phyloP scores from a whole-genome alignment of 53 echinoderm and acorn worm species.

The Holothuria leucospilota region DNA sequence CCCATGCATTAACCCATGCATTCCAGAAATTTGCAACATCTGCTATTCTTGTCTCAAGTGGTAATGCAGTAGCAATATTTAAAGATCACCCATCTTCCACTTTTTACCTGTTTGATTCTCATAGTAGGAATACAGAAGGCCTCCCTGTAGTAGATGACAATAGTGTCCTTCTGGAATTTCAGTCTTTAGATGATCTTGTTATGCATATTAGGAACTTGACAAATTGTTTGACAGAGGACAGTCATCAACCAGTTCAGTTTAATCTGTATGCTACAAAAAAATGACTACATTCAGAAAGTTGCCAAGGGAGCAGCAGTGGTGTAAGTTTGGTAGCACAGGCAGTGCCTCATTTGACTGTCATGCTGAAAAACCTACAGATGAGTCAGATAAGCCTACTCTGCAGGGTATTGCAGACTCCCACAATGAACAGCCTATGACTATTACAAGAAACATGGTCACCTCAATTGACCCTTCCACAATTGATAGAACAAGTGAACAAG shows the following conservation, averaged over 20 bases:
- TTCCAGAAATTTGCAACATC: background rate
- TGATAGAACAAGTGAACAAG: too few relatives aligned
- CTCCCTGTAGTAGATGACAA: background rate
- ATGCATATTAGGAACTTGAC: background rate
- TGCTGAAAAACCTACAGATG: too few relatives aligned
- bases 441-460: too few relatives aligned
- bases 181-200: background rate
- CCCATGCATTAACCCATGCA: too few relatives aligned
- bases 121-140: background rate
- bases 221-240: background rate
- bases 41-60: background rate
- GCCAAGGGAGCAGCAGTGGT: background rate
- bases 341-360: too few relatives aligned
- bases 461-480: too few relatives aligned
- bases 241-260: background rate
- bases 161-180: slow-evolving; percentile 1
- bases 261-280: background rate
- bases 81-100: background rate
- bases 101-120: slow-evolving; percentile 14
- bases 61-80: slow-evolving; percentile 6
- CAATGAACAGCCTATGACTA: too few relatives aligned
- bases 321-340: background rate
- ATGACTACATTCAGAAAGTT: background rate
- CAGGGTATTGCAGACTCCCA: too few relatives aligned
- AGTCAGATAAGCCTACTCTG: too few relatives aligned